These are phyloP conservation scores for Endomychus coccineus DNA, from an alignment of 2,888 invertebrate genomes.

Conservation along the genomic window DNA sequence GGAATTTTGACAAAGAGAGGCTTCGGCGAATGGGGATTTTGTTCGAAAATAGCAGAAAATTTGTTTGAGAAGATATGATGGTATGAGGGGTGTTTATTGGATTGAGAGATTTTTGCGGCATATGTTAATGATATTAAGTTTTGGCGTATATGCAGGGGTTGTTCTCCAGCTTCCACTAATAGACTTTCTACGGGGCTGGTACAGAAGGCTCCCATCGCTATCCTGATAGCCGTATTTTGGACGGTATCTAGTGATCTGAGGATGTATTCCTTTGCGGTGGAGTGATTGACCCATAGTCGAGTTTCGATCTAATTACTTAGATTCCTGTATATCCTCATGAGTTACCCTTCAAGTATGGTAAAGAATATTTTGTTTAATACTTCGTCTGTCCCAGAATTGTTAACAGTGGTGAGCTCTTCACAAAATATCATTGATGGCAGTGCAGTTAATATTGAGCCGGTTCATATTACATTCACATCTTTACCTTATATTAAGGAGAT, in stretches of 20 bases:
- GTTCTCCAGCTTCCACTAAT: constrained; percentile 2
- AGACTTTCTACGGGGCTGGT: constrained; percentile 4
- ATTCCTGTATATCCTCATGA: too few relatives aligned
- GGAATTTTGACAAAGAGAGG: constrained; percentile 4
- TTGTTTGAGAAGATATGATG: constrained; percentile 3
- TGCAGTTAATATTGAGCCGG: too few relatives aligned
- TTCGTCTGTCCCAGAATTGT: too few relatives aligned
- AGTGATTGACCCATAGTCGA: constrained; percentile 22
- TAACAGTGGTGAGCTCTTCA: too few relatives aligned
- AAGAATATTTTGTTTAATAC: too few relatives aligned
- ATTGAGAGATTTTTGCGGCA: not conserved
- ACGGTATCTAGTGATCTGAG: constrained; percentile 14
- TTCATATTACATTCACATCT: too few relatives aligned
- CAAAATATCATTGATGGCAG: too few relatives aligned
- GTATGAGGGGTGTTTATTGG: constrained; percentile 1
- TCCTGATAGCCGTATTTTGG: constrained; percentile 16
- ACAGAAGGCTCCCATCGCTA: constrained; percentile 16
- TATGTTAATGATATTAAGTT: constrained; percentile 3
- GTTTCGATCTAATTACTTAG: too few relatives aligned
- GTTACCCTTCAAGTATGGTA: too few relatives aligned
- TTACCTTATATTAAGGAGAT: too few relatives aligned
- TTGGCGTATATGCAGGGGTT: not conserved
- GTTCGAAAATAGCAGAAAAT: constrained; percentile 1
- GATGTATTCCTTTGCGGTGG: constrained; percentile 14
- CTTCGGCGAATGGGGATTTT: not conserved